A percentile compares a stretch with the other conserved stretches of the same genome.
These are phyloP conservation scores for Porites rus DNA, from an alignment of 92 coral and sea anemone genomes.

Conservation along the genomic window DNA sequence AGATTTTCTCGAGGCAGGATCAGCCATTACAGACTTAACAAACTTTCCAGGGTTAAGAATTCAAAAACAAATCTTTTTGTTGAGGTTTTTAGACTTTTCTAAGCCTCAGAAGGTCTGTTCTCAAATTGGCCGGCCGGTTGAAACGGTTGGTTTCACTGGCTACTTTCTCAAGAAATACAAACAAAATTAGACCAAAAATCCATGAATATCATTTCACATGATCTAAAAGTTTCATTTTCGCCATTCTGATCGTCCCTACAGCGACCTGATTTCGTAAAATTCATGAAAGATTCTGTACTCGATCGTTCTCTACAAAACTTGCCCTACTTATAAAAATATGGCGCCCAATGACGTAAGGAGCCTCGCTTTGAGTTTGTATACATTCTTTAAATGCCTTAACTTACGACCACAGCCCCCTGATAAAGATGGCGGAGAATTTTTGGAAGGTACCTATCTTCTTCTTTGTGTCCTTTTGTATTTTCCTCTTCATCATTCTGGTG, in stretches of 20 bases:
- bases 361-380: constrained; percentile 15
- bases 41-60: constrained; percentile 46
- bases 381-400: constrained; percentile 10
- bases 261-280: constrained; percentile 29
- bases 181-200: neutral
- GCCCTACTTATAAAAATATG: constrained; percentile 56
- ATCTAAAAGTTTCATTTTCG: constrained; percentile 73
- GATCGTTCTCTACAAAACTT: neutral
- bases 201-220: constrained; percentile 48
- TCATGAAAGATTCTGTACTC: constrained; percentile 13
- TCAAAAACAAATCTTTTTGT: constrained; percentile 22
- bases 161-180: neutral
- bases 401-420: too few species aligned
- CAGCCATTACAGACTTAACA: constrained; percentile 60
- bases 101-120: neutral
- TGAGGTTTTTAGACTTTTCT: constrained; percentile 1
- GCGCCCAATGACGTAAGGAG: constrained; percentile 58
- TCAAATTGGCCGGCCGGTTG: neutral
- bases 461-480: neutral
- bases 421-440: neutral
- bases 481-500: constrained; percentile 5
- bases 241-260: constrained; percentile 67
- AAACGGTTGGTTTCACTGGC: constrained; percentile 26
- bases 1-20: constrained; percentile 83
- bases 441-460: neutral